Evolutionary conservation across 2,888 invertebrate genomes (phyloP).

Genomic region (Chaitophorus viminalis): DNA sequence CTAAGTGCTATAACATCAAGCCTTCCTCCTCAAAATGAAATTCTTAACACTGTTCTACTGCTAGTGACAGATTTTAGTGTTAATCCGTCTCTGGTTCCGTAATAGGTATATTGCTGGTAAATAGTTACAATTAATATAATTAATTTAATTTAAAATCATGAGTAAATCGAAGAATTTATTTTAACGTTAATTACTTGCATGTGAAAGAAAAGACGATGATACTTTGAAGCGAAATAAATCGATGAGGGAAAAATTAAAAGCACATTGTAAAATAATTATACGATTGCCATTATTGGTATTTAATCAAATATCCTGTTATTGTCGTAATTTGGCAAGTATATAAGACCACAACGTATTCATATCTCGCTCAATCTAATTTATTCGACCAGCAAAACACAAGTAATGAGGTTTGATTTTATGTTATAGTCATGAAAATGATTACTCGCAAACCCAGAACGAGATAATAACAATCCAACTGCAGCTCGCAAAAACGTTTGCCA

Average conservation of each 20-base stretch:
- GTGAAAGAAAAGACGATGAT: no score
- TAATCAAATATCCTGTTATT: no score
- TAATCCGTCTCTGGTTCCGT: not conserved
- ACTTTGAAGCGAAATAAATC: no score
- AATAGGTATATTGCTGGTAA: no score
- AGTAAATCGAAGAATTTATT: no score
- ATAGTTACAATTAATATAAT: no score
- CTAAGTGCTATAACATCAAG: not conserved
- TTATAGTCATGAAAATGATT: not conserved
- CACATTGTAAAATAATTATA: no score
- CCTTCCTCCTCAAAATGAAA: not conserved
- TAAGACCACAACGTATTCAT: not conserved
- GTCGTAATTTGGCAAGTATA: not conserved
- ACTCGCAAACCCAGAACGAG: not conserved
- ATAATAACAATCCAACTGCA: not conserved
- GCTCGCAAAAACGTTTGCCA: not conserved
- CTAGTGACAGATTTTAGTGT: not conserved
- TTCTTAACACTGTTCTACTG: not conserved
- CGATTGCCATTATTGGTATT: no score
- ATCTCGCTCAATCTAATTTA: no score
- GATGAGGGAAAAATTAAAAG: no score
- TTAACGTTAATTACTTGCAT: no score
- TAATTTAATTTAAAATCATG: no score
- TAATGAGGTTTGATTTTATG: not conserved
- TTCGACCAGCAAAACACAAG: not conserved